Percentiles rank a stretch among this genome's conserved stretches.
Evolutionary conservation across 2,888 invertebrate genomes (phyloP).

Genomic region (Acleris emargana): DNA sequence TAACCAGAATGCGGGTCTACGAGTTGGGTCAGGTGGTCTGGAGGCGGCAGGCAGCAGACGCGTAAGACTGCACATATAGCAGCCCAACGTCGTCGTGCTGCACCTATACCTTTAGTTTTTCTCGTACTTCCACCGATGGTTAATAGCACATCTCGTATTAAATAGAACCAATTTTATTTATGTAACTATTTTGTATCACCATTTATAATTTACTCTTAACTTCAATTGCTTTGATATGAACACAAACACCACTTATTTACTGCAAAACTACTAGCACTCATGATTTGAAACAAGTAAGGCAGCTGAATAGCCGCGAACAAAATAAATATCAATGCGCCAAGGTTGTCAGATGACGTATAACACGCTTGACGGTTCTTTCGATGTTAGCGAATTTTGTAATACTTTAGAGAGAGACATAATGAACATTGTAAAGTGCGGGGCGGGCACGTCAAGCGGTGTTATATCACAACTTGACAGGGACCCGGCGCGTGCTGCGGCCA

Average conservation of each 20-base stretch:
- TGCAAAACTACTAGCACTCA: conserved; percentile 20
- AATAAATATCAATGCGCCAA: conserved; percentile 26
- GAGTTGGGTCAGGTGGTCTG: conserved; percentile 65
- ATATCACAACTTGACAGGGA: conserved; percentile 51
- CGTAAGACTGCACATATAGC: conserved; percentile 64
- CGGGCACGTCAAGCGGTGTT: conserved; percentile 40
- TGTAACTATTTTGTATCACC: too few relatives aligned
- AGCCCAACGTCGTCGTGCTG: conserved; percentile 65
- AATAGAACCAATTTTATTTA: not conserved
- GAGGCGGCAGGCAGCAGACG: conserved; percentile 73
- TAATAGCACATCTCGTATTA: conserved; percentile 6
- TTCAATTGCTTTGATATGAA: not conserved
- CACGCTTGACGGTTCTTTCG: conserved; percentile 18
- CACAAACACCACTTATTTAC: not conserved
- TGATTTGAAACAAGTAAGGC: conserved; percentile 8
- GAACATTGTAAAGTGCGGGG: conserved; percentile 10
- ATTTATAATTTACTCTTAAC: not conserved
- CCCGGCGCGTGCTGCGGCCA: conserved; percentile 68
- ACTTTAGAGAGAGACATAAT: conserved; percentile 11
- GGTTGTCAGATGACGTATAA: conserved; percentile 30
- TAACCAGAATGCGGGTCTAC: conserved; percentile 63
- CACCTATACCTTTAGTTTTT: conserved; percentile 53
- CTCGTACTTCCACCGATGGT: conserved; percentile 37
- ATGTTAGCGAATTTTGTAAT: conserved; percentile 23
- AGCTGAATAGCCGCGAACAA: conserved; percentile 20